Conservation (phyloP, 2,797 vertebrate species). For the Euphonia xanthogaster region DNA sequence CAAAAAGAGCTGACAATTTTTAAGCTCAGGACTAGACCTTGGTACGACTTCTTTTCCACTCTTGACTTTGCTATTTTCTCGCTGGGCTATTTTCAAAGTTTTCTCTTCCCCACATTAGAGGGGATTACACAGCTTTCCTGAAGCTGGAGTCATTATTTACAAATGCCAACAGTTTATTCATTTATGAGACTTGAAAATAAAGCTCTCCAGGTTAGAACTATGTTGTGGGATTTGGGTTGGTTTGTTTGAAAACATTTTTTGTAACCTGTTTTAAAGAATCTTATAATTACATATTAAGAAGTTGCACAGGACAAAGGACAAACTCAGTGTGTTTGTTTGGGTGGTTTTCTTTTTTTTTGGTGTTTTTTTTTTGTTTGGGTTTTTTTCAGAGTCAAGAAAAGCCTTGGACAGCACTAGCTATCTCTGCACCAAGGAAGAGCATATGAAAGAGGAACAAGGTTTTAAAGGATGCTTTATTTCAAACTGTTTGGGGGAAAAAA, state of each 20-base stretch:
- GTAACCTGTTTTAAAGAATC: neutral
- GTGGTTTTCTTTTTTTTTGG: too few species aligned
- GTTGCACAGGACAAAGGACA: neutral
- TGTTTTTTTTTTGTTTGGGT: neutral
- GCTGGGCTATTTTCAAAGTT: neutral
- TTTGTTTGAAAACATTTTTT: neutral
- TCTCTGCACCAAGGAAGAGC: neutral
- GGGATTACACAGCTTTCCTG: neutral
- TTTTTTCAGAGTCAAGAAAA: neutral
- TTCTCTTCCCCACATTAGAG: neutral
- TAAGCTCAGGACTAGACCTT: neutral
- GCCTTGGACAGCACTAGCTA: neutral
- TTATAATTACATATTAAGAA: neutral
- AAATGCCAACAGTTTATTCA: neutral
- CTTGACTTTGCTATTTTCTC: neutral
- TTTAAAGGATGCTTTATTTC: neutral
- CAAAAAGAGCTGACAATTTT: neutral
- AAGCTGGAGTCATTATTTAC: neutral
- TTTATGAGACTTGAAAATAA: neutral
- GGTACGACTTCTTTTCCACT: neutral
- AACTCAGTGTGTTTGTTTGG: neutral
- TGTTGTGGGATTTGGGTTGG: neutral
- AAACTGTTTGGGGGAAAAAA: neutral
- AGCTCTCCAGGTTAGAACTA: neutral
- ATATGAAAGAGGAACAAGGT: neutral